A percentile compares a stretch with the other conserved stretches of the same genome.
These are phyloP conservation scores for Poecile montanus DNA, from an alignment of 2,797 vertebrate species.

Conservation along the genomic window DNA sequence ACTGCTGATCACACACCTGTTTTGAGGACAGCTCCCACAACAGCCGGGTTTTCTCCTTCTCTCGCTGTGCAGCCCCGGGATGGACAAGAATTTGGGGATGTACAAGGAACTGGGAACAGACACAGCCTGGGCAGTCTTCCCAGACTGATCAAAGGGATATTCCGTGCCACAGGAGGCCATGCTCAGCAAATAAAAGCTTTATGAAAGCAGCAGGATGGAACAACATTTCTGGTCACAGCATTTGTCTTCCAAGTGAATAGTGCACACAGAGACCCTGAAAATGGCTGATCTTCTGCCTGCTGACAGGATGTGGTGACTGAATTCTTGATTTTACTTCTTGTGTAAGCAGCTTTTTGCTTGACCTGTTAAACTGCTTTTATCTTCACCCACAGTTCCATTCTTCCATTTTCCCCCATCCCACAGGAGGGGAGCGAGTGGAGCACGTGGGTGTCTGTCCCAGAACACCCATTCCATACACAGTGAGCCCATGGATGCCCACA, in stretches of 20 bases:
- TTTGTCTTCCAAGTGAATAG: neutral
- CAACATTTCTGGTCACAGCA: neutral
- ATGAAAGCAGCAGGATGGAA: neutral
- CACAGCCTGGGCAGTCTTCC: neutral
- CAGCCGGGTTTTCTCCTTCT: neutral
- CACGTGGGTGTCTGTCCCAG: neutral
- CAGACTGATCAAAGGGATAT: neutral
- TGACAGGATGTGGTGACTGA: neutral
- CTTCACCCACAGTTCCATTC: neutral
- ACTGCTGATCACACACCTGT: rapidly evolving
- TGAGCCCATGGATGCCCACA: neutral
- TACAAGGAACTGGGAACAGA: neutral
- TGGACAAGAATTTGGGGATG: neutral
- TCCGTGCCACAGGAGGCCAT: neutral
- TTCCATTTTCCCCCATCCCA: neutral
- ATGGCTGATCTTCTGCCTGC: neutral
- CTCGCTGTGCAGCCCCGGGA: neutral
- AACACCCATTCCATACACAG: neutral
- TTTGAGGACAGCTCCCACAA: rapidly evolving
- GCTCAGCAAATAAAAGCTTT: neutral
- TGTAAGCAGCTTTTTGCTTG: neutral
- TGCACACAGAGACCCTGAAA: neutral
- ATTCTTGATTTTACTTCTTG: neutral
- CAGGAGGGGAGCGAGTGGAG: rapidly evolving
- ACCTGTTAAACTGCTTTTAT: neutral